Evolutionary conservation across 2,797 vertebrate genomes (phyloP).

Genomic region (Etheostoma nigrum): DNA sequence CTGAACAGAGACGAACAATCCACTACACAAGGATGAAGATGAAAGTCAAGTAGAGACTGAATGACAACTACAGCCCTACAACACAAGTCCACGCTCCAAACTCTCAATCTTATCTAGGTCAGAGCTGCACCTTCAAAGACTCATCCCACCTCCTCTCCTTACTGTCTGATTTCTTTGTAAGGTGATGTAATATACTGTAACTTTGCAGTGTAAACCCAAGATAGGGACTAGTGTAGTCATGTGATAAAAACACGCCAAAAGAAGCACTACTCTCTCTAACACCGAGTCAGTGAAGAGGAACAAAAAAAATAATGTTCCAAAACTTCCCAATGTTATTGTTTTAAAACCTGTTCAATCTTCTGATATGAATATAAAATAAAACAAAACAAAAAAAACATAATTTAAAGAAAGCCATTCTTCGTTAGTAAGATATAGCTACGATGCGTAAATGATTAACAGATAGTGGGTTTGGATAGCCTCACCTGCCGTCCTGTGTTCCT

Average conservation of each 20-base stretch:
- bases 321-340: neutral
- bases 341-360: neutral
- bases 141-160: slow-evolving; percentile 57
- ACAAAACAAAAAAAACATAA: neutral
- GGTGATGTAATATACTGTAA: slow-evolving; percentile 81
- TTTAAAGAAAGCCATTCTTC: neutral
- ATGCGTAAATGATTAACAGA: slow-evolving; percentile 71
- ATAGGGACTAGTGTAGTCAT: slow-evolving; percentile 50
- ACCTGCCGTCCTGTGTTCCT: slow-evolving; percentile 56
- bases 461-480: slow-evolving; percentile 35
- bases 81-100: slow-evolving; percentile 51
- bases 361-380: neutral
- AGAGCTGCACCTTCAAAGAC: slow-evolving; percentile 69
- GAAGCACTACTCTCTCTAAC: slow-evolving; percentile 23
- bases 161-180: slow-evolving; percentile 61
- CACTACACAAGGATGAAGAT: slow-evolving; percentile 66
- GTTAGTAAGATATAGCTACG: slow-evolving; percentile 15
- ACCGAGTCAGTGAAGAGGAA: slow-evolving; percentile 2
- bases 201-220: slow-evolving; percentile 62
- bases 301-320: slow-evolving; percentile 1
- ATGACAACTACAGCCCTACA: slow-evolving; percentile 71
- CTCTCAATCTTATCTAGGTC: slow-evolving; percentile 81
- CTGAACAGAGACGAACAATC: slow-evolving; percentile 60
- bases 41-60: slow-evolving; percentile 69
- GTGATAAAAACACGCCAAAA: slow-evolving; percentile 26